Base-by-base conservation (phyloP, 2,113 vertebrate genomes). In the Pseudorhombus dupliciocellatus region DNA sequence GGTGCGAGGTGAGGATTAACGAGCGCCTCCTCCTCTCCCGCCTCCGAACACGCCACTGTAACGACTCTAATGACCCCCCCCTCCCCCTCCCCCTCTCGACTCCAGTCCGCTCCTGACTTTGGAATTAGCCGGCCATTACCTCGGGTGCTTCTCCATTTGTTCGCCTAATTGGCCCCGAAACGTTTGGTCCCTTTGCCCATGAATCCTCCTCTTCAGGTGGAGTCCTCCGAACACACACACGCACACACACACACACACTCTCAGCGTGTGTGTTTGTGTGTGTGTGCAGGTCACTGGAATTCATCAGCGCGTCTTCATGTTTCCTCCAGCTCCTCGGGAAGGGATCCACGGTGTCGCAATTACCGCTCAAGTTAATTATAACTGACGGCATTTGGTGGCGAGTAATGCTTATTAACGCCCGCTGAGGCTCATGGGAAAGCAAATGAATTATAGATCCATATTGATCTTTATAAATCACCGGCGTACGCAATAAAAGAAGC, bases 11-110 rank as follows among this genome's bases (percentile, higher is more conserved):
- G 69, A 77, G 75, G 66, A 85, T 85, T 83, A 89, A 91, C 70
- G 80, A 86, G 72, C 18, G 2, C 61, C 22, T 64, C 26, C 67
- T 62, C 31, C 72, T 73, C 84, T 68, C 66, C 68, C 78, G 81
- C 85, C 88, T 75, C 82, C 76, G 73, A 12, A 67, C 78, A 93
- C 86, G 91, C 94, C 92, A 88, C 87, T 84, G 88, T 91, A 89
- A 90, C 90, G 92, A 93, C 82, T 79, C 67, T 90, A 88, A 90
- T 87, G 84, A 83, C 81, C 63, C 72, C 66, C 76, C 7, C 12
- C 2, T n/a, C 73, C 80, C 81, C 63, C 72, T 63, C 76, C 7
- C 12, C 2, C 21, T 75, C 80, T 30, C 4, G 10, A 62, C 75
- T 69, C 9, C 0, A 70, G 64, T 73, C 76, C 60, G 42, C 62